Conservation (phyloP, 2,888 invertebrate species). For the Euplagia quadripunctaria region DNA sequence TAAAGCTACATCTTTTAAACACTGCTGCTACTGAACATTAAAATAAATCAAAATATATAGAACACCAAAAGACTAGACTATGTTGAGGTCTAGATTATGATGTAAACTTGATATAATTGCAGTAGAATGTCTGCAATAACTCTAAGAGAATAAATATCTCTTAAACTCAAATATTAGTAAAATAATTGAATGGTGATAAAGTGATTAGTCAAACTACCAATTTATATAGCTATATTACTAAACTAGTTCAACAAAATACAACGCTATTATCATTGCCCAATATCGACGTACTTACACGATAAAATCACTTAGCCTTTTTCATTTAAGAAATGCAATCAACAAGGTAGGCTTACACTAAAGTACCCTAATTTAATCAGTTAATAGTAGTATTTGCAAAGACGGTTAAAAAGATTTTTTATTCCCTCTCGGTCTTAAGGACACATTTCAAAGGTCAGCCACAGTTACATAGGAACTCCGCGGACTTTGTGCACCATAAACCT, state of each 20-base stretch:
- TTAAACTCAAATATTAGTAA: not conserved
- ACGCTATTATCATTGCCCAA: not conserved
- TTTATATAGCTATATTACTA: not conserved
- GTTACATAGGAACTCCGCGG: too few relatives aligned
- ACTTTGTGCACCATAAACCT: too few relatives aligned
- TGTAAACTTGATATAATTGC: not conserved
- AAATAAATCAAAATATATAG: not conserved
- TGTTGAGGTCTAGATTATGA: not conserved
- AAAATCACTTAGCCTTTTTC: not conserved
- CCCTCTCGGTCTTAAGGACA: too few relatives aligned
- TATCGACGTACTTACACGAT: not conserved
- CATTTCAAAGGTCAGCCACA: too few relatives aligned
- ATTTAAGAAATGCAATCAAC: too few relatives aligned
- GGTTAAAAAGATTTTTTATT: too few relatives aligned
- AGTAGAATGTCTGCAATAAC: not conserved
- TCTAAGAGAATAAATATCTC: not conserved
- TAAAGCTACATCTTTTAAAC: not conserved
- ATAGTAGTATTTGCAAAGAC: too few relatives aligned
- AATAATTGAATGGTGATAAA: not conserved
- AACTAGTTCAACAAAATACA: not conserved
- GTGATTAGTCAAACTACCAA: not conserved
- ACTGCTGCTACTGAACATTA: too few relatives aligned
- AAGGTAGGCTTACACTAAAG: too few relatives aligned
- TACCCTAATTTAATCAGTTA: too few relatives aligned
- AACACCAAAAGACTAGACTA: not conserved